Evolutionary conservation across 2,888 invertebrate species (phyloP), one percentile per base, ranked within the genome.

Genomic region (Lasioglossum villosulum): DNA sequence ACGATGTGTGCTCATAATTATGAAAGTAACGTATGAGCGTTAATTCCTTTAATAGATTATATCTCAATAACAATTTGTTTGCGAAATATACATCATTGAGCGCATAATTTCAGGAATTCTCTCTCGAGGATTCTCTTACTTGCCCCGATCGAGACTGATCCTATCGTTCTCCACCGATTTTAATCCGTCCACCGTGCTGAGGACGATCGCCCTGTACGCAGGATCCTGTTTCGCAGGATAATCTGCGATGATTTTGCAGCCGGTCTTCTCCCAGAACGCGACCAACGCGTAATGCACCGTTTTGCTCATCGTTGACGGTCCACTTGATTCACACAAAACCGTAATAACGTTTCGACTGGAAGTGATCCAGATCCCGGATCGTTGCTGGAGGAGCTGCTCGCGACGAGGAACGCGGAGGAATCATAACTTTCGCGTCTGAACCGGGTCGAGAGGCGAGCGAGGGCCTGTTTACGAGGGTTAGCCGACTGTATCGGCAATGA

Each of bases 191-290:
- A 93, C 83, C 5, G 91, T 90, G 71, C 84, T 83, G 45, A 93
- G 77, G 1, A 88, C 80, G 14, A 92, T 82, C n/a, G 88, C 77
- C 52, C 89, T 88, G 78, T 86, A 89, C 14, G 59, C 59, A 8
- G 88, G 74, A 42, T 89, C 88, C 45, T 75, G 73, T 39, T 88
- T 83, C 68, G 74, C 70, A 5, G 92, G 83, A 76, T 90, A 90
- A 90, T 92, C 92, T 0, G 92, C 92, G n/a, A 93, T 86, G 75
- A 93, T 89, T 68, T 88, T 91, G 79, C 88, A 89, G 1, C 88
- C 90, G 0, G 89, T 84, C 82, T 90, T 91, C 70, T 92, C 90
- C 89, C 93, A 92, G 59, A 91, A 88, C n/a, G 89, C 90, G 8
- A 93, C 90, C 68, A 91, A 14, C 2, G 91, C 91, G 80, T 93